Base-by-base conservation (phyloP, 2,888 invertebrate genomes). In the Nudaria mundana region DNA sequence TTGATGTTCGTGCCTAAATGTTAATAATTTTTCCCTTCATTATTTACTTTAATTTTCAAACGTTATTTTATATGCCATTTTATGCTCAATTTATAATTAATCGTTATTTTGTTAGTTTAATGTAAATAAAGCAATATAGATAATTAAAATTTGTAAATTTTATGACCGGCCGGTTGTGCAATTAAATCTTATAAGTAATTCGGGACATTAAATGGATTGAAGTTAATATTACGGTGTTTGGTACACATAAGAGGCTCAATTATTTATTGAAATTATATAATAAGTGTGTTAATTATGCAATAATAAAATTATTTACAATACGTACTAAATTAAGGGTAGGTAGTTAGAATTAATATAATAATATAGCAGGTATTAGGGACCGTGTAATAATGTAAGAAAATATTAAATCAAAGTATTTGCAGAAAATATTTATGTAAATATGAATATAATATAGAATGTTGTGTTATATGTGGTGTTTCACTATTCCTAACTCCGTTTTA, bases 121-220 rank as follows among this genome's bases (percentile, higher is more conserved):
- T 72, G 71, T 76, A 68, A 66, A 69, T 73, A 71, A 61, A 50
- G 33, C 48, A 49, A 51, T 30, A 40, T 55, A 62, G 51, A 49
- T 52, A 48, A 57, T 60, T 62, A 52, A 53, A 57, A 40, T 65
- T 66, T 78, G 77, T 78, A 75, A 56, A 72, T 67, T 66, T 71
- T 67, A 64, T 66, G 58, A 66, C 74, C 78, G 87, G 87, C 87
- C 87, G 87, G 87, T 82, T 78, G 87, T 88, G 87, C 87, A 88
- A 88, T 88, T 64, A 71, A 76, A 69, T 49, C 58, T 66, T 63
- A 64, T 64, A 65, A 63, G 62, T 63, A 48, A 66, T 65, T 66
- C 45, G 55, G 43, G 52, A 61, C 56, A 47, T 61, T 59, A 54
- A 63, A 59, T 54, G 45, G 51, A 66, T 66, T 60, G 51, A 50